These are phyloP conservation scores for Scaptomyza cyrtandrae DNA, from an alignment of 2,888 invertebrate species.

Conservation along the genomic window DNA sequence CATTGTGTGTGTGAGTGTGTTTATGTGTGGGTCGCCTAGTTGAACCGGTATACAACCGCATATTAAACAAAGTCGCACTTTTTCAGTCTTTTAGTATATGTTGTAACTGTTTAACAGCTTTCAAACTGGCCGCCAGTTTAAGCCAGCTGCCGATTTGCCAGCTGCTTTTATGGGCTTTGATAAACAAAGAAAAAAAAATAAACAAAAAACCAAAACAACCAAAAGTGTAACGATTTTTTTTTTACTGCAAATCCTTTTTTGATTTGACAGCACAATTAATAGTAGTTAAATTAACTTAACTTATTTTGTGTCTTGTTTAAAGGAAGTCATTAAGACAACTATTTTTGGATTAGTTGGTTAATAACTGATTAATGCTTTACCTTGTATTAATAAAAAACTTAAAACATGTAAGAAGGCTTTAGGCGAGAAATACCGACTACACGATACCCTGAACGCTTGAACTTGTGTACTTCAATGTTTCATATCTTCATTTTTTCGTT, in stretches of 20 bases:
- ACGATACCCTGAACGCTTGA: no score
- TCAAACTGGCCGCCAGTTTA: slow-evolving; percentile 10
- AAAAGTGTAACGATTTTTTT: slow-evolving; percentile 4
- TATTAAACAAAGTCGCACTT: slow-evolving; percentile 29
- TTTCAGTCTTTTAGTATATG: slow-evolving; percentile 47
- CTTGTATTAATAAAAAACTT: no score
- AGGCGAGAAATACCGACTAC: no score
- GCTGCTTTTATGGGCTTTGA: slow-evolving; percentile 20
- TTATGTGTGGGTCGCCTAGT: slow-evolving; percentile 37
- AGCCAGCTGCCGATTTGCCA: slow-evolving; percentile 27
- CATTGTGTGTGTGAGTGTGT: background rate
- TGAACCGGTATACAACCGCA: slow-evolving; percentile 68
- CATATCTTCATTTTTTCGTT: no score
- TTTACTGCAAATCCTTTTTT: slow-evolving; percentile 10
- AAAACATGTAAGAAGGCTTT: no score
- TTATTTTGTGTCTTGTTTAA: background rate
- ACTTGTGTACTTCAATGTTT: no score
- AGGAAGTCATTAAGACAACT: background rate
- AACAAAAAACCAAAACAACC: slow-evolving; percentile 5
- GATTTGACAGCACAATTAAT: slow-evolving; percentile 12
- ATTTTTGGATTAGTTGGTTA: no score
- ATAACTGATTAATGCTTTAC: no score
- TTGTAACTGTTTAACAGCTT: slow-evolving; percentile 58
- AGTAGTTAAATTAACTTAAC: background rate
- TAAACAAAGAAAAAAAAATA: slow-evolving; percentile 14